phyloP scores from a whole-genome alignment of 2,113 vertebrate species.

The Callipepla squamata region DNA sequence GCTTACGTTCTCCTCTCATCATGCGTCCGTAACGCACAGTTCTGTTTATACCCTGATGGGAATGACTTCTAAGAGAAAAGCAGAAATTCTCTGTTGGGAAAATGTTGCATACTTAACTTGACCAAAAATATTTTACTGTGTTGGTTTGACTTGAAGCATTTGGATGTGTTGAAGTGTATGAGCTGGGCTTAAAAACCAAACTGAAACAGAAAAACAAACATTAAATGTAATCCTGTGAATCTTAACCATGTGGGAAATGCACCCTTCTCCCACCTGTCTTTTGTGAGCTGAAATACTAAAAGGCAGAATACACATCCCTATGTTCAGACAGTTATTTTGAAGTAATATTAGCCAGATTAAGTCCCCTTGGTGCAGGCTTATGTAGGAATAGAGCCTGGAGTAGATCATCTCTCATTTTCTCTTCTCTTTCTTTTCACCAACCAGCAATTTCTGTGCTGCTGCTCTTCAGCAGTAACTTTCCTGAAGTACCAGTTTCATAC shows the following conservation, averaged over 20 bases:
- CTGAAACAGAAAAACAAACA: not conserved
- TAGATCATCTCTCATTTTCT: not conserved
- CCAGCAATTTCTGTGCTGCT: not conserved
- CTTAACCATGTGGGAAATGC: rapidly evolving
- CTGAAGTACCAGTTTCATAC: not conserved
- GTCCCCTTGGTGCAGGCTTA: not conserved
- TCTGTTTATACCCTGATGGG: not conserved
- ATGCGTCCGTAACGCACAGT: not conserved
- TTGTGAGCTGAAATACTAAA: not conserved
- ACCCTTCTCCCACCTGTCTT: not conserved
- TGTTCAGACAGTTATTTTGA: not conserved
- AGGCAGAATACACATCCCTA: not conserved
- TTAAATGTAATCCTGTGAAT: not conserved
- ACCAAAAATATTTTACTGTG: not conserved
- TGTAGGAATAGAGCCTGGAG: not conserved
- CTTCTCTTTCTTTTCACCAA: not conserved
- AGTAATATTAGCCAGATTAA: not conserved
- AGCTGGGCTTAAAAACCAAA: not conserved
- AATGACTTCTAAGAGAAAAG: not conserved
- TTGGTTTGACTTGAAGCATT: not conserved
- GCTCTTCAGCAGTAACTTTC: not conserved
- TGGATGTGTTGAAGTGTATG: not conserved
- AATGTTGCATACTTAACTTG: not conserved
- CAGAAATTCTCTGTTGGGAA: not conserved
- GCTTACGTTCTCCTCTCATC: not conserved